These are phyloP conservation scores for Scalopus aquaticus DNA, from an alignment of 2,113 vertebrate species.

Conservation along the genomic window DNA sequence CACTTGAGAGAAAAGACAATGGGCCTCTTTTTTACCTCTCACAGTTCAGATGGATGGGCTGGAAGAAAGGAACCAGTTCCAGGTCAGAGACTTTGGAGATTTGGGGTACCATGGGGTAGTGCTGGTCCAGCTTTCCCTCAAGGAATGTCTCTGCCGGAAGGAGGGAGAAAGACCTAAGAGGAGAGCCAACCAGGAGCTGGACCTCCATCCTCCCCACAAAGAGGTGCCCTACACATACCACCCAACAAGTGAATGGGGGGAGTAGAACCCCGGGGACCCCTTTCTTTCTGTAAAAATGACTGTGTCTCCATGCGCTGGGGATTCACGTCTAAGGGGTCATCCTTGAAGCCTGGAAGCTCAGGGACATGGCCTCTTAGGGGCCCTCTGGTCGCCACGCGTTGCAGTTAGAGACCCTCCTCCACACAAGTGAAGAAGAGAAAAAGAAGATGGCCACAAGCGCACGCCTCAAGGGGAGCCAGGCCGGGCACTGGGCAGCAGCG, in stretches of 20 bases:
- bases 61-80: conserved; percentile 66
- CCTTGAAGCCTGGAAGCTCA: background rate
- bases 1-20: conserved; percentile 82
- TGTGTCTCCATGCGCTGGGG: background rate
- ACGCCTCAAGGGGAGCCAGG: no score
- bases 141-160: background rate
- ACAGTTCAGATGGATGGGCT: conserved; percentile 68
- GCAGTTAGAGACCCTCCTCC: background rate
- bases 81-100: conserved; percentile 34
- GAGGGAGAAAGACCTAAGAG: background rate
- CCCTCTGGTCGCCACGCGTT: background rate
- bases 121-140: background rate
- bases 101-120: background rate
- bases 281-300: background rate
- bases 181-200: background rate
- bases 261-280: no score
- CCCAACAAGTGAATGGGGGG: background rate
- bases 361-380: background rate
- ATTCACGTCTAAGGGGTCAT: background rate
- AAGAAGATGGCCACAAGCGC: background rate
- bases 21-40: conserved; percentile 72
- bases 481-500: rapidly evolving
- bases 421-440: background rate
- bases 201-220: background rate
- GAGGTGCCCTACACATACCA: background rate